A percentile compares a stretch with the other conserved stretches of the same genome.
Conservation (phyloP, 2,888 invertebrate species). For the Flexamia atlantica region DNA sequence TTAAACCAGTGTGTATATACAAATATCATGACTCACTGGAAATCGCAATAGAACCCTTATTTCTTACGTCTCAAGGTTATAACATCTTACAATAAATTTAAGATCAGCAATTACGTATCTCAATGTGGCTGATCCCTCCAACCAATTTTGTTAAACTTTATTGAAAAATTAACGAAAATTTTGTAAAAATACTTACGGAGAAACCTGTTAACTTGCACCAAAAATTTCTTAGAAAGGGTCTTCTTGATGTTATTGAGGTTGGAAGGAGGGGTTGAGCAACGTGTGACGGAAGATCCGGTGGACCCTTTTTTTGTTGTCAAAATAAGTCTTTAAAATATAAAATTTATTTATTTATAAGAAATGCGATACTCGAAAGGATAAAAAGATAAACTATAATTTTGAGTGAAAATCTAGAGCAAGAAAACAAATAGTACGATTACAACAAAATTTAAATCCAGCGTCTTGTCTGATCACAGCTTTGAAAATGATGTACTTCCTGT, state of each 20-base stretch:
- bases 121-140: too few relatives aligned
- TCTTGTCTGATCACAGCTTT: constrained; percentile 20
- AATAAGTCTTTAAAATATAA: not conserved
- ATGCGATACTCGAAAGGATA: not conserved
- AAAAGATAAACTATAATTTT: constrained; percentile 18
- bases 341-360: not conserved
- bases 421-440: not conserved
- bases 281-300: constrained; percentile 71
- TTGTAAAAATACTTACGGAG: constrained; percentile 68
- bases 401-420: not conserved
- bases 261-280: constrained; percentile 71
- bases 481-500: constrained; percentile 8
- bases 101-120: too few relatives aligned
- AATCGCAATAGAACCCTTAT: not conserved
- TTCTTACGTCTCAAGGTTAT: constrained; percentile 29
- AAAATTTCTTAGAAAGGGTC: constrained; percentile 69
- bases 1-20: not conserved
- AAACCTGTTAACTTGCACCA: constrained; percentile 70
- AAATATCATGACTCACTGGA: not conserved
- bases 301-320: constrained; percentile 48
- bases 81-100: not conserved
- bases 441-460: constrained; percentile 1
- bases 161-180: not conserved
- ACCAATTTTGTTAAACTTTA: too few relatives aligned
- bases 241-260: constrained; percentile 68